Evolutionary conservation across 2,888 invertebrate genomes (phyloP).

Genomic region (Cistogaster globosa): DNA sequence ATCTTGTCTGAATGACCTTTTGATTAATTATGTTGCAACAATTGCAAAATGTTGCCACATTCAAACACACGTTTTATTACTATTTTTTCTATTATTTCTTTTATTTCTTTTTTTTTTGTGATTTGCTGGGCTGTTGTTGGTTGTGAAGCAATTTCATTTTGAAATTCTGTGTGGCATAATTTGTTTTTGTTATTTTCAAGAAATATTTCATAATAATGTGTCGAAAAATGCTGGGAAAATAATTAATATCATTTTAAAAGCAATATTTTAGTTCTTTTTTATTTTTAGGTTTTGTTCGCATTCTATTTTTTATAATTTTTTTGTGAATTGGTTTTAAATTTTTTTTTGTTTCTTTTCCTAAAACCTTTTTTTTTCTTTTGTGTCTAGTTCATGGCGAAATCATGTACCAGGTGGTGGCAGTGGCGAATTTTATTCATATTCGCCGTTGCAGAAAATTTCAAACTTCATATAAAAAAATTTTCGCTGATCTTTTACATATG

Average conservation of each 20-base stretch:
- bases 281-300: not conserved
- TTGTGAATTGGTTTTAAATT: no score
- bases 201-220: constrained; percentile 67
- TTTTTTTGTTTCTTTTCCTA: not conserved
- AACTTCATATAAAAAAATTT: no score
- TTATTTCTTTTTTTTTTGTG: not conserved
- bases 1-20: constrained; percentile 70
- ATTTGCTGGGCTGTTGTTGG: not conserved
- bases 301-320: no score
- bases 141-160: constrained; percentile 53
- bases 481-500: no score
- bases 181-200: constrained; percentile 50
- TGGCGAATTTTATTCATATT: no score
- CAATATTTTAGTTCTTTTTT: constrained; percentile 38
- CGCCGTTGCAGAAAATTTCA: no score
- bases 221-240: constrained; percentile 64
- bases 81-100: not conserved
- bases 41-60: constrained; percentile 22
- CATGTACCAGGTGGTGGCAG: no score
- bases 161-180: constrained; percentile 67
- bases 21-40: constrained; percentile 71
- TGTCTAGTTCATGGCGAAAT: no score
- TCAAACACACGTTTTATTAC: constrained; percentile 27
- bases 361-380: no score
- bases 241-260: constrained; percentile 64